Percentiles rank a stretch among this genome's conserved stretches.
Conservation (phyloP, 37 sponge, comb jelly and placozoan species). For the Halisarca cf. caerulea region DNA sequence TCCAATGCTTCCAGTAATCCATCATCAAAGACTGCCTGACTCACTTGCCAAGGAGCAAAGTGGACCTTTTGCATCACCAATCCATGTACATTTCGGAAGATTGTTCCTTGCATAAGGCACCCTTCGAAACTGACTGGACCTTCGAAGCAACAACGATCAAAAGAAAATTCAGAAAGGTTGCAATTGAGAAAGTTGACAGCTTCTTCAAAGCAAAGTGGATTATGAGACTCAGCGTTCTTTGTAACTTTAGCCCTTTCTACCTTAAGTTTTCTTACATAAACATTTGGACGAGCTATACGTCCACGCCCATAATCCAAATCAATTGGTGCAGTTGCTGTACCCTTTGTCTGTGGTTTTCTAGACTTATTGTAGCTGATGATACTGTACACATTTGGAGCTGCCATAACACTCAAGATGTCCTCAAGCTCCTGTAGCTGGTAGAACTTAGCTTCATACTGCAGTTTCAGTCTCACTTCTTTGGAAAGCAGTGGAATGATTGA, state of each 20-base stretch:
- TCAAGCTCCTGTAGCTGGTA: not conserved
- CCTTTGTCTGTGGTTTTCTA: no score
- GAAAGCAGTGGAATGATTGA: no score
- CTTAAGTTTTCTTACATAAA: no score
- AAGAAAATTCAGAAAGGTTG: conserved; percentile 1
- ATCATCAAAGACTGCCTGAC: conserved; percentile 4
- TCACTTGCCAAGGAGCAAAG: conserved; percentile 23
- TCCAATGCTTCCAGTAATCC: conserved; percentile 16
- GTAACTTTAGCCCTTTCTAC: no score
- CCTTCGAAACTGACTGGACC: conserved; percentile 1
- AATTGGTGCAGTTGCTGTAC: no score
- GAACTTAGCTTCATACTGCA: conserved; percentile 5
- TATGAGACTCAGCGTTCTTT: no score
- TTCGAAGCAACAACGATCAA: not conserved
- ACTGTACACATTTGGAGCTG: no score
- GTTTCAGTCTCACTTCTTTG: no score
- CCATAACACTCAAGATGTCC: not conserved
- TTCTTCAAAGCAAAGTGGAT: no score
- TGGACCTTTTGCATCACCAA: conserved; percentile 13
- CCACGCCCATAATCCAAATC: no score
- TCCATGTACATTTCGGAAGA: conserved; percentile 1
- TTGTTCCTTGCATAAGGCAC: conserved; percentile 1
- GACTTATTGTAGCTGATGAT: no score
- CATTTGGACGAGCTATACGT: no score
- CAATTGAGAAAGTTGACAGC: not conserved